Base-by-base conservation (phyloP, 2,113 vertebrate species). In the Neodon shergylaensis region DNA sequence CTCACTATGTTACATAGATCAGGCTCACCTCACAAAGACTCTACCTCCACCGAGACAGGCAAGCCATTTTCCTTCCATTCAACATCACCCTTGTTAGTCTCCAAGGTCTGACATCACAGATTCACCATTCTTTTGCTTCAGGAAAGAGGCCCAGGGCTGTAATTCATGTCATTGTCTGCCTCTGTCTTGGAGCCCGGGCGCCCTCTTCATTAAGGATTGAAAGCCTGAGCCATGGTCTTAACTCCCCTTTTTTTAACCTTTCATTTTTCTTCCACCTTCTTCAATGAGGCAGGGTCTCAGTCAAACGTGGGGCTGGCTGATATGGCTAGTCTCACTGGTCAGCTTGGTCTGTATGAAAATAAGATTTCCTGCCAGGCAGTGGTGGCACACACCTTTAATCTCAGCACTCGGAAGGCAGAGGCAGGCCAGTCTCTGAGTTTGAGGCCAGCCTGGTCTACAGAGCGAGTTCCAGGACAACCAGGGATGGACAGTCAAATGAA, bases 121-220 rank as follows among this genome's bases (percentile, higher is more conserved):
- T 77, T 78, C 61, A 39, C 10, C 12, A 44, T 77, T 44, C 36
- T 92, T 73, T 89, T 82, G 52, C 36, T 95, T 95, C 86, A 28
- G 84, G 70, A 95, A 87, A 58, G 39, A 90, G 92, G 36, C n/a
- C 31, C 78, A 31, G 73, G 1, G 28, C 26, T 54, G 1, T 91
- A 74, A 81, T 74, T 92, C 76, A 66, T 61, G 77, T 89, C 81
- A 65, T 54, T 76, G 70, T 44, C 76, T 90, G 88, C 68, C 74
- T 94, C n/a, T 68, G 63, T 63, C 63, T 66, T 1, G 0, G 76
- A 77, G 7, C 66, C 63, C 47, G 22, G 91, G 52, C 49, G 68
- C 1, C 7, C 2, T 93, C 68, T 91, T 52, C 39, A 22, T 47
- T 82, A 86, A 39, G 66, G 49, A 19, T 74, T 86, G 39, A 82